A percentile compares a stretch with the other conserved stretches of the same genome.
Conservation (phyloP, 2,113 vertebrate species). For the Orientallactaga bullata region DNA sequence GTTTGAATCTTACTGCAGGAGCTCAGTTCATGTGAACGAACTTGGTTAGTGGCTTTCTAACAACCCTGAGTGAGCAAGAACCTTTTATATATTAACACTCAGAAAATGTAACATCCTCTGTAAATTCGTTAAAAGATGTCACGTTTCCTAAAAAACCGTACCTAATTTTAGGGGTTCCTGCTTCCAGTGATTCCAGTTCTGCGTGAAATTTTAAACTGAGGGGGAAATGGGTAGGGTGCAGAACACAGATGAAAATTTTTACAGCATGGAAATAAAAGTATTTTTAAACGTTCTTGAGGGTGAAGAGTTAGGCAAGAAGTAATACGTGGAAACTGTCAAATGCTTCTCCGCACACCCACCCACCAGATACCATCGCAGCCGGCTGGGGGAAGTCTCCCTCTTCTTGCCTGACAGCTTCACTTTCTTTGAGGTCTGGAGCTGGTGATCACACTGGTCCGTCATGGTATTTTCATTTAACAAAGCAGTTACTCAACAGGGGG, state of each 20-base stretch:
- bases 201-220: conserved; percentile 57
- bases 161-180: conserved; percentile 70
- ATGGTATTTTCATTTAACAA: conserved; percentile 85
- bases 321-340: conserved; percentile 83
- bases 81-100: conserved; percentile 27
- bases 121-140: conserved; percentile 59
- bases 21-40: conserved; percentile 21
- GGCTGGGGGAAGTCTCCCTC: conserved; percentile 79
- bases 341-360: conserved; percentile 80
- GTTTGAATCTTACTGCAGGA: conserved; percentile 41
- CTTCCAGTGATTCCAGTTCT: conserved; percentile 46
- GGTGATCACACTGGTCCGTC: conserved; percentile 82
- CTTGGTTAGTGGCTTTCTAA: neutral
- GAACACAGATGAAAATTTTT: conserved; percentile 69
- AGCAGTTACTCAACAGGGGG: conserved; percentile 83
- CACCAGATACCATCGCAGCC: conserved; percentile 81
- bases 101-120: conserved; percentile 31
- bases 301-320: conserved; percentile 80
- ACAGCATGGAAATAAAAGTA: conserved; percentile 83
- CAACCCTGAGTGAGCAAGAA: conserved; percentile 6
- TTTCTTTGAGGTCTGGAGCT: conserved; percentile 84
- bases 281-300: conserved; percentile 82
- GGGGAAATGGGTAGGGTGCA: conserved; percentile 54
- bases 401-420: conserved; percentile 80
- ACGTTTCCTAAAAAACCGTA: conserved; percentile 55